Percentiles rank a stretch among this genome's conserved stretches.
Evolutionary conservation across 1,140 invertebrate genomes (phyloP).

Genomic region (Aphelinus certus): DNA sequence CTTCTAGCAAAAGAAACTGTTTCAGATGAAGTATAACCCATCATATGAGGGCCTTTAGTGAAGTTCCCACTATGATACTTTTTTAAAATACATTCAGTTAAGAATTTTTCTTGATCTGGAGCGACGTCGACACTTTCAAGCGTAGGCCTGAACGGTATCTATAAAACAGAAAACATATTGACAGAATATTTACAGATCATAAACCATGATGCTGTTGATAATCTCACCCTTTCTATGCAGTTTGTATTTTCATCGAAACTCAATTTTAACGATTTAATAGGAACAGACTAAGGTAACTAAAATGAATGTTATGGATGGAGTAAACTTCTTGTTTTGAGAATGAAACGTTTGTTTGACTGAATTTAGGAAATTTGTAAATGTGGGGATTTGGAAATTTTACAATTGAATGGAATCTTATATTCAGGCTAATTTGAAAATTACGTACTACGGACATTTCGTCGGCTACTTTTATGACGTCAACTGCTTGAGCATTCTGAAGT

Average conservation of each 20-base stretch:
- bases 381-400: no score
- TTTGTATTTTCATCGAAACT: no score
- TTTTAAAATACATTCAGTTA: constrained; percentile 66
- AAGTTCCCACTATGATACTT: constrained; percentile 65
- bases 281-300: background rate
- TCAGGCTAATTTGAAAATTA: no score
- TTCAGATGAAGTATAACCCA: constrained; percentile 70
- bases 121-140: constrained; percentile 53
- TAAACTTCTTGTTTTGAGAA: no score
- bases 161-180: constrained; percentile 63
- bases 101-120: constrained; percentile 64
- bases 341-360: no score
- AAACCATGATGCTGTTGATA: no score
- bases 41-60: constrained; percentile 68
- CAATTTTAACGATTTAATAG: no score
- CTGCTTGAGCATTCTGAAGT: constrained; percentile 43
- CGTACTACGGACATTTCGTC: constrained; percentile 15
- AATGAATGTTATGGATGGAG: no score
- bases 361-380: no score
- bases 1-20: constrained; percentile 69
- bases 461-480: constrained; percentile 40
- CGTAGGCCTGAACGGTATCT: constrained; percentile 62
- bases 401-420: no score
- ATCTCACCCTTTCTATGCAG: no score
- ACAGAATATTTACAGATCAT: background rate